Evolutionary conservation across 2,113 vertebrate genomes (phyloP).

Genomic region (Myiozetetes cayanensis): DNA sequence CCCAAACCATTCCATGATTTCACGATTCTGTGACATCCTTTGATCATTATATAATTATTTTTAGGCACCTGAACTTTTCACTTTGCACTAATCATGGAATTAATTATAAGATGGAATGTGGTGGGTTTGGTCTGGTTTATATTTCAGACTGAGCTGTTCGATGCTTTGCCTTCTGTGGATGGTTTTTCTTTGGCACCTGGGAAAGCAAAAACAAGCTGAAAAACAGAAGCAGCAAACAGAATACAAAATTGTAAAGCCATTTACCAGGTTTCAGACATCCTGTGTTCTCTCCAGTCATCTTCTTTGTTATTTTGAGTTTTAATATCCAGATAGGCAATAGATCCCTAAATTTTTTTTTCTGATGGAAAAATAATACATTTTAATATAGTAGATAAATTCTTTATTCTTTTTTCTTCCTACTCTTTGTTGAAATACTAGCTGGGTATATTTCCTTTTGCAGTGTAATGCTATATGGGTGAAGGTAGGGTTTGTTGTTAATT

Average conservation of each 20-base stretch:
- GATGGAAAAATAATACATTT: background rate
- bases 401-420: background rate
- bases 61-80: background rate
- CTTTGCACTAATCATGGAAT: background rate
- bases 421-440: background rate
- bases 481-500: background rate
- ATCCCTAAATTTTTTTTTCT: background rate
- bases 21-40: accelerated
- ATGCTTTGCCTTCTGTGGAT: background rate
- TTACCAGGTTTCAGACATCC: background rate
- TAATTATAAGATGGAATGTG: background rate
- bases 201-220: background rate
- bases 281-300: background rate
- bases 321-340: background rate
- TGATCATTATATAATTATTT: background rate
- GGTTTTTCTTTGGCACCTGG: background rate
- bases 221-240: background rate
- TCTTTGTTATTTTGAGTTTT: background rate
- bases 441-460: background rate
- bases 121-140: background rate
- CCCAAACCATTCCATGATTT: accelerated
- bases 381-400: background rate
- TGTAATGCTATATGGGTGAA: background rate
- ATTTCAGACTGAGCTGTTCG: background rate
- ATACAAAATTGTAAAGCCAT: background rate